Percentiles rank a stretch among this genome's conserved stretches.
These are phyloP conservation scores for Agrotis segetum DNA, from an alignment of 2,888 invertebrate species.

Conservation along the genomic window DNA sequence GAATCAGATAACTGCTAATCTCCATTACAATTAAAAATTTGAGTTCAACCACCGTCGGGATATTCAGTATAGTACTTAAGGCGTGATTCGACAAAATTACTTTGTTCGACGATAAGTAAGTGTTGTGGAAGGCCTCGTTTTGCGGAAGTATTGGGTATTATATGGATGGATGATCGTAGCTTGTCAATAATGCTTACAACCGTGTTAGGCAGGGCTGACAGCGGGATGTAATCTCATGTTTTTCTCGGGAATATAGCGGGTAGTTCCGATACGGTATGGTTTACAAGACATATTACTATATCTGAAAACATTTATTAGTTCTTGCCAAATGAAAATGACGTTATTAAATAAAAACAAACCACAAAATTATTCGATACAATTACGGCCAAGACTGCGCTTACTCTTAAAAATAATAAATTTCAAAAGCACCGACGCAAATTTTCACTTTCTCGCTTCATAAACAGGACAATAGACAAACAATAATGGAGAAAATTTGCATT, in stretches of 20 bases:
- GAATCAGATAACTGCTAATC: constrained; percentile 89
- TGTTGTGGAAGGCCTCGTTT: constrained; percentile 67
- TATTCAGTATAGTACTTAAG: constrained; percentile 68
- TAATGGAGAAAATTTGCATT: constrained; percentile 88
- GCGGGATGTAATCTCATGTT: constrained; percentile 28
- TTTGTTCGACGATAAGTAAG: constrained; percentile 64
- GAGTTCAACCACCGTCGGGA: constrained; percentile 79
- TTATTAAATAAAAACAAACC: constrained; percentile 5
- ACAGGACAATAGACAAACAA: constrained; percentile 89
- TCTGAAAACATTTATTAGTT: background rate
- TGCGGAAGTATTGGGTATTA: constrained; percentile 70
- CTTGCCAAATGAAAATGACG: background rate
- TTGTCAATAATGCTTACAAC: constrained; percentile 68
- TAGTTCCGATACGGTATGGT: background rate
- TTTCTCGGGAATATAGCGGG: constrained; percentile 21
- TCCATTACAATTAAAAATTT: constrained; percentile 90
- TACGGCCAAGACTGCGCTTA: constrained; percentile 42
- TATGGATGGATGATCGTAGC: constrained; percentile 66
- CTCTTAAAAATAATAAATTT: constrained; percentile 68
- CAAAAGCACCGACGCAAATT: constrained; percentile 67
- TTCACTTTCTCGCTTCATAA: constrained; percentile 83
- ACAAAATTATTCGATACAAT: constrained; percentile 39
- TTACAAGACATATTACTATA: background rate
- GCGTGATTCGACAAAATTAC: constrained; percentile 71
- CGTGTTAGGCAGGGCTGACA: constrained; percentile 33